These are phyloP conservation scores for Hybognathus amarus DNA, from an alignment of 2,797 vertebrate species.

Conservation along the genomic window DNA sequence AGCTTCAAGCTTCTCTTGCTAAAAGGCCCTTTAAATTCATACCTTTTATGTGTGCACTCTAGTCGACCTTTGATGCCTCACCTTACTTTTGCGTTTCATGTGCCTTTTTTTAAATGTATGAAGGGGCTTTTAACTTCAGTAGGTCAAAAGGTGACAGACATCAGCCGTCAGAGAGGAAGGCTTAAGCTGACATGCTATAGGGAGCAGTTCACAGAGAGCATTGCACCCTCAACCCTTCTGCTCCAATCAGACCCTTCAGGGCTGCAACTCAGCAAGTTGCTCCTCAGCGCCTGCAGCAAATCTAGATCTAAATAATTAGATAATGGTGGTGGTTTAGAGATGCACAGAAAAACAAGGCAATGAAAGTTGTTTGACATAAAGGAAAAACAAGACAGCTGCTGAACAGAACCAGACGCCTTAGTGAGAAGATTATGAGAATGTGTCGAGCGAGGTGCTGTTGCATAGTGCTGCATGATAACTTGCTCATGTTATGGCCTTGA, in stretches of 20 bases:
- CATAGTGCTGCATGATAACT: slow-evolving; percentile 25
- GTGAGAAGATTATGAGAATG: slow-evolving; percentile 12
- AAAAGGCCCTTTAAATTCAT: slow-evolving; percentile 20
- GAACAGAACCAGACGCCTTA: slow-evolving; percentile 11
- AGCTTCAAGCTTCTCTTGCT: slow-evolving; percentile 21
- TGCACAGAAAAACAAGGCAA: slow-evolving; percentile 19
- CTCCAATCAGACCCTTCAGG: slow-evolving; percentile 38
- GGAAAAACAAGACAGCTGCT: slow-evolving; percentile 38
- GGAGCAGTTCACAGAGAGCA: slow-evolving; percentile 9
- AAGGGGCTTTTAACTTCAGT: slow-evolving; percentile 48
- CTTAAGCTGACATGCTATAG: slow-evolving; percentile 12
- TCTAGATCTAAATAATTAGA: slow-evolving; percentile 58
- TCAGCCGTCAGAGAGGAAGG: slow-evolving; percentile 33
- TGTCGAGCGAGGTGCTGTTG: slow-evolving; percentile 14
- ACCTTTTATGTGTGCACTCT: background rate
- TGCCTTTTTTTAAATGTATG: slow-evolving; percentile 22
- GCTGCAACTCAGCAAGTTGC: slow-evolving; percentile 41
- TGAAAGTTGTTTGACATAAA: slow-evolving; percentile 37
- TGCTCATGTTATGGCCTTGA: background rate
- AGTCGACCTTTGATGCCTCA: slow-evolving; percentile 56
- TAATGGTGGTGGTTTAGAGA: slow-evolving; percentile 48
- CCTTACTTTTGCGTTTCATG: slow-evolving; percentile 21
- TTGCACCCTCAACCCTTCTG: slow-evolving; percentile 29
- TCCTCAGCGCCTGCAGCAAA: slow-evolving; percentile 33
- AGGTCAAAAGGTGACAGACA: slow-evolving; percentile 56